phyloP scores from a whole-genome alignment of 1,140 invertebrate genomes.

The Aphidius gifuensis region DNA sequence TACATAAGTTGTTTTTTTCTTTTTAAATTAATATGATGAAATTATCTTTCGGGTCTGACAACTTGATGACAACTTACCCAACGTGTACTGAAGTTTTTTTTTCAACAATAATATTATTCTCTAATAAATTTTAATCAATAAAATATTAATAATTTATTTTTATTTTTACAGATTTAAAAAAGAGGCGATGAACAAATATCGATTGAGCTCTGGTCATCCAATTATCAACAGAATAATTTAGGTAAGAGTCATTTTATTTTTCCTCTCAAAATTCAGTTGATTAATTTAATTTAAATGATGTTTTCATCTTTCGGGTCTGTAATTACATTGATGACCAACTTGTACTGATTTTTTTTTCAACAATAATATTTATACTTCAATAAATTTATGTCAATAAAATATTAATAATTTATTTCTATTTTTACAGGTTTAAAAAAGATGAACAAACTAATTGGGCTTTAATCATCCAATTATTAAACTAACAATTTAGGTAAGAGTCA shows the following conservation, averaged over 20 bases:
- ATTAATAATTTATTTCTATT: background rate
- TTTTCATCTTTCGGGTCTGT: conserved; percentile 42
- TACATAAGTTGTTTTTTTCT: too few relatives aligned
- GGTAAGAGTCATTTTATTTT: too few relatives aligned
- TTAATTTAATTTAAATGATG: conserved; percentile 22
- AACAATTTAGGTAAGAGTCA: conserved; percentile 13
- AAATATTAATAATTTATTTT: conserved; percentile 1
- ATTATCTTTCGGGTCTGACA: conserved; percentile 25
- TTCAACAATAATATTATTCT: too few relatives aligned
- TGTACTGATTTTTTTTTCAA: conserved; percentile 2
- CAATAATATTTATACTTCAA: background rate
- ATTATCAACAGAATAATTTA: background rate
- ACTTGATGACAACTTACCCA: conserved; percentile 21
- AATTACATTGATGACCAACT: conserved; percentile 36
- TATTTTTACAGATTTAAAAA: background rate
- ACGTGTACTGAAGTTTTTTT: conserved; percentile 16
- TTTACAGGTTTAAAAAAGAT: background rate
- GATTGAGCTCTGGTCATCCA: conserved; percentile 5
- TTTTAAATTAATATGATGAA: conserved; percentile 15
- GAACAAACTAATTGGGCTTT: background rate
- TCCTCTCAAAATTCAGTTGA: background rate
- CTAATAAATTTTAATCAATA: too few relatives aligned
- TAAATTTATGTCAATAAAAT: background rate
- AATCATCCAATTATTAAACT: conserved; percentile 9
- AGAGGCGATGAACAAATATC: background rate